Percentiles rank a stretch among this genome's conserved stretches.
Conservation (phyloP, 2,113 vertebrate genomes). For the Anser cygnoides region DNA sequence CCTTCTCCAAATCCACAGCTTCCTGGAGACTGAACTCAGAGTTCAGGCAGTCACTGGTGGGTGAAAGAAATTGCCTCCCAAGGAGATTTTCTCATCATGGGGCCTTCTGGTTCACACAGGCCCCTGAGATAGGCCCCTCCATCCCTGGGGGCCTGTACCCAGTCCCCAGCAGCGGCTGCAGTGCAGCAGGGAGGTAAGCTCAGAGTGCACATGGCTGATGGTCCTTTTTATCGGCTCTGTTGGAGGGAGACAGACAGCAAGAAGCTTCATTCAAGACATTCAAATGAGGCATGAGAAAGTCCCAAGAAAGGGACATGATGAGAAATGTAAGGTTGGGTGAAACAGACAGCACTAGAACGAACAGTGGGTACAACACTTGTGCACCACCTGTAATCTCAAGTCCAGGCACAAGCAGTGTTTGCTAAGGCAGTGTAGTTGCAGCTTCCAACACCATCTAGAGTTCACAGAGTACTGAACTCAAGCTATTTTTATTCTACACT, state of each 20-base stretch:
- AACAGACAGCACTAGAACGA: neutral
- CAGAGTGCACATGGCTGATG: rapidly evolving
- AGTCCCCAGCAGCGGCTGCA: neutral
- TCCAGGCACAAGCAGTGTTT: neutral
- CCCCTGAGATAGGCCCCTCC: too few relatives aligned
- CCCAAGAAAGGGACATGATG: rapidly evolving
- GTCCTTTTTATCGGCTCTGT: neutral
- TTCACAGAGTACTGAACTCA: neutral
- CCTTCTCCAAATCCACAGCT: neutral
- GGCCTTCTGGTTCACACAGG: neutral
- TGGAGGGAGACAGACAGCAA: neutral
- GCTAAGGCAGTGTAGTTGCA: neutral
- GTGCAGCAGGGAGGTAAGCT: rapidly evolving
- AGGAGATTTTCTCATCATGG: neutral
- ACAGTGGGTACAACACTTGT: too few relatives aligned
- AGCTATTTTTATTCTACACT: neutral
- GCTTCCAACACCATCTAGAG: neutral
- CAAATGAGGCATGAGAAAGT: neutral
- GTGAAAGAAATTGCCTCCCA: neutral
- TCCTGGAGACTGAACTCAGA: neutral
- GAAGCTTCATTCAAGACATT: neutral
- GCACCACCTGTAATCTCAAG: neutral
- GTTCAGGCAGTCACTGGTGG: neutral
- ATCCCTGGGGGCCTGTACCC: neutral
- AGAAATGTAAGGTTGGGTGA: neutral